Base-by-base conservation (phyloP, 2,888 invertebrate species). In the Chymomyza amoena region DNA sequence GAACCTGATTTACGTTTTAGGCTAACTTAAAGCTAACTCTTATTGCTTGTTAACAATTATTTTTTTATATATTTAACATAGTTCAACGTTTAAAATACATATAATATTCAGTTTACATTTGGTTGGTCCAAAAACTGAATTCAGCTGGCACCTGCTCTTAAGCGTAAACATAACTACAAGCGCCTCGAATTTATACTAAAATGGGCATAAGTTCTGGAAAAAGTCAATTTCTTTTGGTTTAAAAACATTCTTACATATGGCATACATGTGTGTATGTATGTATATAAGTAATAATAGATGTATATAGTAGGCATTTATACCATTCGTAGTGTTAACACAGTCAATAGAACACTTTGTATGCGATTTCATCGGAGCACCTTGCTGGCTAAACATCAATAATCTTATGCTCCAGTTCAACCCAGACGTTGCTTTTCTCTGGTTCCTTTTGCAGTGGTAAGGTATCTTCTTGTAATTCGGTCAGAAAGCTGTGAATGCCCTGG, bases 401-500 rank as follows among this genome's bases (percentile, higher is more conserved):
- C 66, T 88, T 86, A 80, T 85, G 88, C 50, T 88, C 87, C 64
- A 88, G 63, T 39, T 91, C 90, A 69, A 90, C 84, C 92, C 92
- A 92, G 7, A 91, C 87, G 73, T 91, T 91, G 68, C 90, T 90
- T 74, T 90, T 92, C 73, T 89, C 90, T 15, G 91, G 91, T 64
- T 91, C 88, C 64, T 90, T 91, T 61, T 90, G 90, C 61, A 91
- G 79, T n/a, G 91, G 90, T 59, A 89, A 87, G 15, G 87, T 84
- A 66, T 87, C 83, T 69, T 89, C 85, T 70, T 90, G 89, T 69
- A 92, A 88, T 77, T 91, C 90, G 52, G 79, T 77, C 50, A 92
- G 76, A 78, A 92, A 92, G 61, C 80, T 79, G 36, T 87, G 88
- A 45, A 92, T 86, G 16, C 90, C 90, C 66, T 91, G 90, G 70